Evolutionary conservation across 2,113 vertebrate genomes (phyloP).

Genomic region (Anarrhichthys ocellatus): DNA sequence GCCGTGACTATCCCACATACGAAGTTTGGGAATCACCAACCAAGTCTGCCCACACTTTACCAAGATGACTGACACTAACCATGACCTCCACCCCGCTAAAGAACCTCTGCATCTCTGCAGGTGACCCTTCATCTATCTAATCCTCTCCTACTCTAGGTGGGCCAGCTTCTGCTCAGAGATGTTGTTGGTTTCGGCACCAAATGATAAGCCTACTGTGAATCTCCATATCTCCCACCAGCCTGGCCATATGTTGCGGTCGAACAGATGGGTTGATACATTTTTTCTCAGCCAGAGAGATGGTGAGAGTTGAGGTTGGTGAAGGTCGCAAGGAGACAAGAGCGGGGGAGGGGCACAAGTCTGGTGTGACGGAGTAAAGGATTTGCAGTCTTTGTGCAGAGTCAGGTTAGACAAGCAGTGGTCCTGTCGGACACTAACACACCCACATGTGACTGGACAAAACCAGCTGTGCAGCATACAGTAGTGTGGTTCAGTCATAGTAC

Average conservation of each 20-base stretch:
- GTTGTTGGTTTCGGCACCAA: slow-evolving; percentile 18
- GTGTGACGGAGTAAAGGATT: slow-evolving; percentile 34
- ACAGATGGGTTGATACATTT: slow-evolving; percentile 64
- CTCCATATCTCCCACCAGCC: slow-evolving; percentile 28
- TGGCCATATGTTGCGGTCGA: slow-evolving; percentile 37
- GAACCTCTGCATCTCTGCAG: not conserved
- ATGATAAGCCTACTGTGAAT: slow-evolving; percentile 36
- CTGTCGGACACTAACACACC: slow-evolving; percentile 9
- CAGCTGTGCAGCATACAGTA: slow-evolving; percentile 20
- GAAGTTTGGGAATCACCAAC: slow-evolving; percentile 53
- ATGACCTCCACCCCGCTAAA: slow-evolving; percentile 9
- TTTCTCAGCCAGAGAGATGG: slow-evolving; percentile 37
- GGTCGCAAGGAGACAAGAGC: slow-evolving; percentile 20
- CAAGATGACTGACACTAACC: slow-evolving; percentile 6
- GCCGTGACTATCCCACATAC: slow-evolving; percentile 45
- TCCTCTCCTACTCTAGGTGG: not conserved
- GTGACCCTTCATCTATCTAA: not conserved
- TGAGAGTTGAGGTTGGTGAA: slow-evolving; percentile 34
- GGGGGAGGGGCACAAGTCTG: slow-evolving; percentile 31
- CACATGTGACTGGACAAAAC: slow-evolving; percentile 14
- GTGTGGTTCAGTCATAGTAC: slow-evolving; percentile 13
- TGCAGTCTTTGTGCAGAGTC: slow-evolving; percentile 44
- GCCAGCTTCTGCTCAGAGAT: slow-evolving; percentile 28
- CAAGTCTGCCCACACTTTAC: slow-evolving; percentile 28
- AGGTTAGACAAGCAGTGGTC: slow-evolving; percentile 35